Evolutionary conservation across 2,888 invertebrate species (phyloP).

Genomic region (Clepsis dumicolana): DNA sequence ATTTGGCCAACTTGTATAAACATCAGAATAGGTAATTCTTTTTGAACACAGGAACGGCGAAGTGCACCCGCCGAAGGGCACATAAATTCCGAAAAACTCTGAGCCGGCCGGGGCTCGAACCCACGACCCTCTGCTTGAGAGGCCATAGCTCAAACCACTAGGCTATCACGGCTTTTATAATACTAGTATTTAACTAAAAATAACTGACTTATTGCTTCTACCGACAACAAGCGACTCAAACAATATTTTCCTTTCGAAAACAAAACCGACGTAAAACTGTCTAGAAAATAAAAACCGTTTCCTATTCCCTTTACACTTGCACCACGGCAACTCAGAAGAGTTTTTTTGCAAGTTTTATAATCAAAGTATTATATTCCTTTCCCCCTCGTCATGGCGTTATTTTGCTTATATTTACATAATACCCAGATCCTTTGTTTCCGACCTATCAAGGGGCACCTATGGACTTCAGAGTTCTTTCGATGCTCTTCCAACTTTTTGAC

Average conservation of each 20-base stretch:
- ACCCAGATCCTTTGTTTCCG: constrained; percentile 33
- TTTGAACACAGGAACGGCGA: no score
- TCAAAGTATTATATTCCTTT: constrained; percentile 40
- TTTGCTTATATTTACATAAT: constrained; percentile 41
- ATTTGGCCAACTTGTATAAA: no score
- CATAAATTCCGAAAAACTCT: no score
- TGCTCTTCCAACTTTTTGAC: constrained; percentile 10
- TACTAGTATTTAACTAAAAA: no score
- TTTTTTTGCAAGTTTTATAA: constrained; percentile 43
- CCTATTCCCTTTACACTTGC: constrained; percentile 12
- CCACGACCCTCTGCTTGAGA: no score
- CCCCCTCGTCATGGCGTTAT: constrained; percentile 13
- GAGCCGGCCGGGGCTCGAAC: no score
- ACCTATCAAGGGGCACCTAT: constrained; percentile 22
- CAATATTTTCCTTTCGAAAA: neutral
- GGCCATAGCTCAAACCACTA: no score
- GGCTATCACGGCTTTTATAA: no score
- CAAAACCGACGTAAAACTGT: neutral
- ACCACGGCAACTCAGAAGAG: constrained; percentile 10
- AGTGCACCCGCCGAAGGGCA: no score
- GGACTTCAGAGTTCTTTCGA: constrained; percentile 10
- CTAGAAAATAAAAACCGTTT: neutral
- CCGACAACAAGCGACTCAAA: no score
- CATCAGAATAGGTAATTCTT: no score
- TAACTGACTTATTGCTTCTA: no score